Evolutionary conservation across 30 jellyfish, hydroid and myxozoan genomes (phyloP).

Genomic region (Aurelia sp.): DNA sequence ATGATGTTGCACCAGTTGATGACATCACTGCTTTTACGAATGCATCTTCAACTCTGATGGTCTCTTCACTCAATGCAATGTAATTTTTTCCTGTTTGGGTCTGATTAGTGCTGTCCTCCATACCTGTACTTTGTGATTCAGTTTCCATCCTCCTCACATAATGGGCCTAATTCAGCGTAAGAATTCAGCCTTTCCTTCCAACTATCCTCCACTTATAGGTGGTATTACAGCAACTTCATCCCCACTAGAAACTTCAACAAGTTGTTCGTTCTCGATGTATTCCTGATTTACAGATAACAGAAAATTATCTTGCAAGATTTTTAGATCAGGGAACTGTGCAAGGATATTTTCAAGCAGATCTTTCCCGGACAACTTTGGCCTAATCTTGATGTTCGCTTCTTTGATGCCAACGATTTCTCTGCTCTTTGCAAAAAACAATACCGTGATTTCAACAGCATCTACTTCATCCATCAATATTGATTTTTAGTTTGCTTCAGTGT

Average conservation of each 20-base stretch:
- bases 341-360: constrained; percentile 49
- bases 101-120: too few relatives aligned
- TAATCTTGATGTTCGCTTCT: constrained; percentile 13
- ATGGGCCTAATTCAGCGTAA: background rate
- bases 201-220: constrained; percentile 95
- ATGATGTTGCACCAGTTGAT: constrained; percentile 87
- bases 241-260: constrained; percentile 37
- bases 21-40: constrained; percentile 57
- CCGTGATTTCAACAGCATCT: constrained; percentile 41
- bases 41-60: constrained; percentile 56
- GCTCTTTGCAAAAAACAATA: constrained; percentile 88
- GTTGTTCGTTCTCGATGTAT: constrained; percentile 39
- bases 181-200: background rate
- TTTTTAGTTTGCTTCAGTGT: too few relatives aligned
- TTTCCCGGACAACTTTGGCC: constrained; percentile 17
- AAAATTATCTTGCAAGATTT: constrained; percentile 33
- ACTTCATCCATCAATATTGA: constrained; percentile 29
- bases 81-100: background rate
- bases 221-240: constrained; percentile 96
- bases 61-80: constrained; percentile 44
- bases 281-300: constrained; percentile 77
- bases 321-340: constrained; percentile 54
- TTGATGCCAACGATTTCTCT: constrained; percentile 69
- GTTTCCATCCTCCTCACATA: too few relatives aligned
- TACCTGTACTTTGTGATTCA: background rate